Evolutionary conservation across 1,140 invertebrate genomes (phyloP).

Genomic region (Meloidogyne hapla): DNA sequence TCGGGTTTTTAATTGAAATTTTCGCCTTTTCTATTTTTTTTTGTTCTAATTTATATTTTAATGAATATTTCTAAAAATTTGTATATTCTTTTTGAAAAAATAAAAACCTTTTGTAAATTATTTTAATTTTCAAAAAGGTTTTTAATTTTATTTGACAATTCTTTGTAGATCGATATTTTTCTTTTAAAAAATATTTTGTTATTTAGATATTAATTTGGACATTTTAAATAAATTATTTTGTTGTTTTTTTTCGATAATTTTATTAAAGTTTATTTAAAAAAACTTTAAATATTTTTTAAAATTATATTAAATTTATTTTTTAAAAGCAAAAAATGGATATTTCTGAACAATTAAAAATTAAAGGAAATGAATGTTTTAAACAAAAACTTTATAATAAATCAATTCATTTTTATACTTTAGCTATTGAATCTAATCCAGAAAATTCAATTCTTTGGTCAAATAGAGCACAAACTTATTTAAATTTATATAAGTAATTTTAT

Average conservation of each 20-base stretch:
- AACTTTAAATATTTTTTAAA: too few relatives aligned
- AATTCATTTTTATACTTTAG: conserved; percentile 18
- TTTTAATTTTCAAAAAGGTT: too few relatives aligned
- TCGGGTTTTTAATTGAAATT: background rate
- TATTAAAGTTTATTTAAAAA: background rate
- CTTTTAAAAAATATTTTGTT: too few relatives aligned
- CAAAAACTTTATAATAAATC: conserved; percentile 23
- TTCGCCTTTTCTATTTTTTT: background rate
- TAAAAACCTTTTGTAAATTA: too few relatives aligned
- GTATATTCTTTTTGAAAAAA: too few relatives aligned
- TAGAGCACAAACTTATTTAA: conserved; percentile 26
- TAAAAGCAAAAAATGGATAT: background rate
- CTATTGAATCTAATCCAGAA: conserved; percentile 13
- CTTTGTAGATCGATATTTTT: too few relatives aligned
- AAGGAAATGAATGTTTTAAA: conserved; percentile 29
- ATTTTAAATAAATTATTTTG: background rate
- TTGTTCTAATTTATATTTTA: too few relatives aligned
- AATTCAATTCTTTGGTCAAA: conserved; percentile 25
- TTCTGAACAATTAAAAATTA: conserved; percentile 10
- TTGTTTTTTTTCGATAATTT: background rate
- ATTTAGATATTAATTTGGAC: too few relatives aligned
- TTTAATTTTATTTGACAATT: too few relatives aligned
- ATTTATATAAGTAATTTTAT: conserved; percentile 18
- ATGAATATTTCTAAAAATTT: too few relatives aligned
- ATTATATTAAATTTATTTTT: background rate